Percentiles rank a stretch among this genome's conserved stretches.
Conservation (phyloP, 2,797 vertebrate species). For the Astyanax mexicanus region DNA sequence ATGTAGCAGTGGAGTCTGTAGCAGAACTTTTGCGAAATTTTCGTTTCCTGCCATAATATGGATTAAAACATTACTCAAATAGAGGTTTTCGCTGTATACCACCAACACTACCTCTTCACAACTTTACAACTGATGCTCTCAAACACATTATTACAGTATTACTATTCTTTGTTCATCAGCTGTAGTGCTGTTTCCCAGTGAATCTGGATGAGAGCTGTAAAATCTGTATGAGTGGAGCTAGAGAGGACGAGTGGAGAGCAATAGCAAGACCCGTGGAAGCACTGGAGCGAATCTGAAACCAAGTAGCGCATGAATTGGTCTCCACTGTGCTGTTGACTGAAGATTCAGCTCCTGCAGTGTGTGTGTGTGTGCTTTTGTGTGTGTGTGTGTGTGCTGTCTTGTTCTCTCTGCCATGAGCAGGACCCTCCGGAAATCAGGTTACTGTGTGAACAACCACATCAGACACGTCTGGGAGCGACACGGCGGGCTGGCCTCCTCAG, state of each 20-base stretch:
- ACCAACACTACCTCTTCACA: too few relatives aligned
- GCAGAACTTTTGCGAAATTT: too few relatives aligned
- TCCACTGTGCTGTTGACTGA: background rate
- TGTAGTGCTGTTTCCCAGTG: too few relatives aligned
- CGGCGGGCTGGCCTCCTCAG: conserved; percentile 12
- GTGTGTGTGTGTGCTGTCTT: background rate
- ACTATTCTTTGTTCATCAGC: too few relatives aligned
- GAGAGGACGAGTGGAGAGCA: background rate
- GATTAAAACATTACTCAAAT: too few relatives aligned
- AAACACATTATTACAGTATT: too few relatives aligned
- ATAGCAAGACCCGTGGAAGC: too few relatives aligned
- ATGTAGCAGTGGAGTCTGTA: too few relatives aligned
- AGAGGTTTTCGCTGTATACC: too few relatives aligned
- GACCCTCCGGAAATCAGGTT: conserved; percentile 50
- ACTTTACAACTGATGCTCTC: too few relatives aligned
- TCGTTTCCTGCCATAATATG: too few relatives aligned
- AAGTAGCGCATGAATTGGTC: background rate
- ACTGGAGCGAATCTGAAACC: background rate
- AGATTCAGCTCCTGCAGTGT: background rate
- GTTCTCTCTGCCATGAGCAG: background rate
- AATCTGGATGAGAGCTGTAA: background rate
- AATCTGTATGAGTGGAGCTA: background rate
- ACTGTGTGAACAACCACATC: conserved; percentile 29
- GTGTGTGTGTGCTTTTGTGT: background rate
- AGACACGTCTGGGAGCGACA: conserved; percentile 32